phyloP scores from a whole-genome alignment of 2,113 vertebrate species.

The Nesogale talazaci region DNA sequence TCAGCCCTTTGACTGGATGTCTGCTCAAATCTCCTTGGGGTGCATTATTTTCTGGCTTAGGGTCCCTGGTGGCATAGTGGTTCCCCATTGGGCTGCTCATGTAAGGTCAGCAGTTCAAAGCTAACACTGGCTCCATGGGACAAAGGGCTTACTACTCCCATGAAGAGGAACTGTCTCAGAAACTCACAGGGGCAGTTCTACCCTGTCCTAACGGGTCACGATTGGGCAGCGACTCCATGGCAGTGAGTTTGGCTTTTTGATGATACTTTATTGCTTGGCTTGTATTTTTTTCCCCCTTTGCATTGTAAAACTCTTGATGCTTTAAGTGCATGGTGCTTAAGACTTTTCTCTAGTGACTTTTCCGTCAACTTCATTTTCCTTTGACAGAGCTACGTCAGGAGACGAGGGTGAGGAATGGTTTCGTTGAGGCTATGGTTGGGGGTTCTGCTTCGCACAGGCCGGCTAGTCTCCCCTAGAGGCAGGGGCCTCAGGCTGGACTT shows the following conservation, averaged over 20 bases:
- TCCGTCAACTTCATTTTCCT: background rate
- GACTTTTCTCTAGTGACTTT: conserved; percentile 3
- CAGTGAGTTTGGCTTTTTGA: too few species aligned
- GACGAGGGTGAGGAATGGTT: background rate
- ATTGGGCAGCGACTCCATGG: too few species aligned
- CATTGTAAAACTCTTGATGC: conserved; percentile 34
- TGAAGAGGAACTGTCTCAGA: too few species aligned
- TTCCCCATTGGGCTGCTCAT: too few species aligned
- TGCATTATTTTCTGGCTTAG: too few species aligned
- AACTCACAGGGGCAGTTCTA: too few species aligned
- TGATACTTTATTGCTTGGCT: background rate
- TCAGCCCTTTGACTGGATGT: background rate
- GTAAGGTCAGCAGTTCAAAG: too few species aligned
- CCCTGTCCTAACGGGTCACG: too few species aligned
- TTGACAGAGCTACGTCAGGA: background rate
- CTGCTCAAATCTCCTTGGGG: too few species aligned
- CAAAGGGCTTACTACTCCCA: too few species aligned
- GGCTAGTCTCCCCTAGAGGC: background rate
- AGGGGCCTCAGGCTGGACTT: background rate
- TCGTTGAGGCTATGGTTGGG: background rate
- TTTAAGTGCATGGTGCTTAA: background rate
- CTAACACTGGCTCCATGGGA: too few species aligned
- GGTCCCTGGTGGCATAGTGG: too few species aligned
- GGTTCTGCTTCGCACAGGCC: background rate
- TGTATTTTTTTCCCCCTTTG: background rate